A percentile compares a stretch with the other conserved stretches of the same genome.
Evolutionary conservation across 2,797 vertebrate genomes (phyloP).

Genomic region (Psittacula derbiana): DNA sequence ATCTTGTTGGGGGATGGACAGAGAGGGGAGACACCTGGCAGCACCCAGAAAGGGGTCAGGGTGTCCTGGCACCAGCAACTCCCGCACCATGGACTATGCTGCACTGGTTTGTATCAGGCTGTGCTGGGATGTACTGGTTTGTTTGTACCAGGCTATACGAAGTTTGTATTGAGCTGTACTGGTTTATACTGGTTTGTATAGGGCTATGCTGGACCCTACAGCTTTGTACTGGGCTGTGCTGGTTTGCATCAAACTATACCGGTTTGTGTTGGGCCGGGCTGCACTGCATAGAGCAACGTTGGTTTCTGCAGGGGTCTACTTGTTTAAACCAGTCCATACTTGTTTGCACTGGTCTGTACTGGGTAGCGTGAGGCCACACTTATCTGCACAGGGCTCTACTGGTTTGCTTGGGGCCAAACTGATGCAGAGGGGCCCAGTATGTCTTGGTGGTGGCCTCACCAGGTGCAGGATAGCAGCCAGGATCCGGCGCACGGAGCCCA

Average conservation of each 20-base stretch:
- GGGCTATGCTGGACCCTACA: background rate
- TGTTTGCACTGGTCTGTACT: background rate
- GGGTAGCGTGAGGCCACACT: background rate
- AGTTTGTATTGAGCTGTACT: background rate
- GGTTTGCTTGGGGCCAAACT: background rate
- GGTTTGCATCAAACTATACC: background rate
- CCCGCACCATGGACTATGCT: fast-evolving
- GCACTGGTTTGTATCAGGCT: background rate
- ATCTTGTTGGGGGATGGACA: background rate
- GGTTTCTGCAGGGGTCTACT: background rate
- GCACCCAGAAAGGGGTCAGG: background rate
- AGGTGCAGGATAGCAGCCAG: slow-evolving; percentile 86
- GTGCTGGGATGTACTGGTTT: background rate
- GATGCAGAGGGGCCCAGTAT: background rate
- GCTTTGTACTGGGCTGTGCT: background rate
- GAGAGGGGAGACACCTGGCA: background rate
- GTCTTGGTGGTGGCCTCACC: slow-evolving; percentile 68
- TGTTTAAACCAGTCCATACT: background rate
- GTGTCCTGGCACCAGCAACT: background rate
- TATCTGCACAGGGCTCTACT: no score
- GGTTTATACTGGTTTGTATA: background rate
- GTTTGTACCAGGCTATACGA: background rate
- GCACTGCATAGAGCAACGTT: background rate
- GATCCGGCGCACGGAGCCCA: slow-evolving; percentile 80
- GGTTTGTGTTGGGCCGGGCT: no score